Conservation (phyloP, 2,888 invertebrate species). For the Acanthacorydalis orientalis region DNA sequence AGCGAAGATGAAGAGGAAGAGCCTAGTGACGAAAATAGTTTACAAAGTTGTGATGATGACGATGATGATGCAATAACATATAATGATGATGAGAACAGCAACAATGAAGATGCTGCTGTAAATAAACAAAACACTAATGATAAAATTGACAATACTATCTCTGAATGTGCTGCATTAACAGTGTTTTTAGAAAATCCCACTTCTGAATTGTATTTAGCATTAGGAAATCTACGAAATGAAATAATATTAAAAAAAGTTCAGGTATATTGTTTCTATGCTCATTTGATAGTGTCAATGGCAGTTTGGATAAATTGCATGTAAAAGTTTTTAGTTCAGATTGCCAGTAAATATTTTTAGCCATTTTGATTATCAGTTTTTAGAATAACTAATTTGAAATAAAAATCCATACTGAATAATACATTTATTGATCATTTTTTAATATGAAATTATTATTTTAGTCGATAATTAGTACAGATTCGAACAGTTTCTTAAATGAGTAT, state of each 20-base stretch:
- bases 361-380: no score
- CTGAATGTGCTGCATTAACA: constrained; percentile 17
- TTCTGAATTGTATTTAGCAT: constrained; percentile 27
- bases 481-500: constrained; percentile 21
- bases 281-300: no score
- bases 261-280: constrained; percentile 13
- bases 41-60: constrained; percentile 18
- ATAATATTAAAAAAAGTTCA: constrained; percentile 21
- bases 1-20: constrained; percentile 21
- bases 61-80: constrained; percentile 17
- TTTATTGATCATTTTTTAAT: background rate
- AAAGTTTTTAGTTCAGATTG: no score
- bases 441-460: constrained; percentile 2
- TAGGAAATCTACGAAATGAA: constrained; percentile 25
- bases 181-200: constrained; percentile 31
- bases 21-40: constrained; percentile 10
- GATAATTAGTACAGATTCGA: constrained; percentile 7
- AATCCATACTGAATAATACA: no score
- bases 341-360: no score
- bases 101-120: constrained; percentile 10
- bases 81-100: constrained; percentile 10
- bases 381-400: no score
- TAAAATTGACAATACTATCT: constrained; percentile 8
- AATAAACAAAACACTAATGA: background rate
- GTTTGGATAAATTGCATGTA: no score